These are phyloP conservation scores for Lasiurus borealis DNA, from an alignment of 2,113 vertebrate species.

Conservation along the genomic window DNA sequence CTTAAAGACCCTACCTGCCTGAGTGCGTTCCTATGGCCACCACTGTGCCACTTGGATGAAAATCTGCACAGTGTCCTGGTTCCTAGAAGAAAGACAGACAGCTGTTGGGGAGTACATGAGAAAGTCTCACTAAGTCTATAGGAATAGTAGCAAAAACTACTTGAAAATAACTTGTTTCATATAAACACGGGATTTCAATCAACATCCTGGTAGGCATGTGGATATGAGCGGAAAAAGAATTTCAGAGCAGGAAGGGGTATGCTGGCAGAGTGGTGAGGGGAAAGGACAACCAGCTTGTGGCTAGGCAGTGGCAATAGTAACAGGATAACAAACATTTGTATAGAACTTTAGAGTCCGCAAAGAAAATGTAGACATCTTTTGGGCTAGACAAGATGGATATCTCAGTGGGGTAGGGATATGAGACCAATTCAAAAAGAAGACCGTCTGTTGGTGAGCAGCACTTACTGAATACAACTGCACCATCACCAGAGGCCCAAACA, in stretches of 20 bases:
- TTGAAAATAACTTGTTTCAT: slow-evolving; percentile 60
- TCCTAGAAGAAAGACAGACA: slow-evolving; percentile 88
- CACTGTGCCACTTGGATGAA: slow-evolving; percentile 97
- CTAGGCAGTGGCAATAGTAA: background rate
- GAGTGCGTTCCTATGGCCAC: slow-evolving; percentile 98
- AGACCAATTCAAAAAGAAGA: slow-evolving; percentile 53
- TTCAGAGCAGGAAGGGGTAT: slow-evolving; percentile 27
- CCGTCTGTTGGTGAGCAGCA: slow-evolving; percentile 6
- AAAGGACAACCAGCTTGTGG: background rate
- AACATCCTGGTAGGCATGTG: background rate
- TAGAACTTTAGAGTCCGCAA: background rate
- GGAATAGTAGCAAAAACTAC: slow-evolving; percentile 36
- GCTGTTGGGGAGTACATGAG: slow-evolving; percentile 59
- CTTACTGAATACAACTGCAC: background rate
- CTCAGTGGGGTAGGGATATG: background rate
- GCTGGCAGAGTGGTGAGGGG: background rate
- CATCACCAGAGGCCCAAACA: background rate
- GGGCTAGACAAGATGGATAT: slow-evolving; percentile 24
- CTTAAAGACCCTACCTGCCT: slow-evolving; percentile 91
- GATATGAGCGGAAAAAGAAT: slow-evolving; percentile 38
- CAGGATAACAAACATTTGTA: background rate
- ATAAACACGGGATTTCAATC: slow-evolving; percentile 41
- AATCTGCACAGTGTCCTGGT: slow-evolving; percentile 98
- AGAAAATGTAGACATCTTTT: background rate
- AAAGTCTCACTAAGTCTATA: slow-evolving; percentile 57